Evolutionary conservation across 1,140 invertebrate genomes (phyloP), one percentile per base, ranked within the genome.

Genomic region (Grapholita molesta): DNA sequence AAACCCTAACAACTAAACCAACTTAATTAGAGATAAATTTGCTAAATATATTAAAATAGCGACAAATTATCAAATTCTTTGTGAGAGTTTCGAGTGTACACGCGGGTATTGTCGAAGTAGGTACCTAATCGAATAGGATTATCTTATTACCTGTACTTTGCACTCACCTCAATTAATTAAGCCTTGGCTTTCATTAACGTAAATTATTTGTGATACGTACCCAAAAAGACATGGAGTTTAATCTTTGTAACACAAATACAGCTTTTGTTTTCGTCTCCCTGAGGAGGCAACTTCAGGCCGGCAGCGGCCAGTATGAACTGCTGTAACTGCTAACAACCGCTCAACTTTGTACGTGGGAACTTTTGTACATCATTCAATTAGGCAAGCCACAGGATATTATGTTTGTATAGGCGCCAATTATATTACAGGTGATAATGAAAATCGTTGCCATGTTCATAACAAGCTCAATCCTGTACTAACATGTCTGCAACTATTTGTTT

Each of bases 121-220:
- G 55, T 61, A 32, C 24, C 5, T 61, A 30, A 61, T 61, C 55
- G 55, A 61, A 32, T 61, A 61, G 12, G 30, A 61, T 57, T 15
- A 25, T 30, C 55, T 32, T 64, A 33, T 64, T 69, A 64, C 55
- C 23, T 21, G 11, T 61, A 28, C 55, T 35, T 32, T 33, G 18
- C 35, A 57, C 64, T 66, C 69, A 66, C 69, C 64, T 70, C 48
- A 70, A 66, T 70, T 70, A 70, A 70, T 66, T 70, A 55, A 66
- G 66, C 35, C 69, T 64, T 66, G 64, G 65, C 64, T 66, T 70
- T 70, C 69, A 70, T 70, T 66, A 70, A 57, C 32, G 28, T 42
- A 66, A 70, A 70, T 70, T 66, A 70, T 57, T 70, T 33, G 24
- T 48, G 25, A 61, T 61, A 32, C 53, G 53, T 61, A 61, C 35